Conservation (phyloP, 2,888 invertebrate species). For the Amiota mariae region DNA sequence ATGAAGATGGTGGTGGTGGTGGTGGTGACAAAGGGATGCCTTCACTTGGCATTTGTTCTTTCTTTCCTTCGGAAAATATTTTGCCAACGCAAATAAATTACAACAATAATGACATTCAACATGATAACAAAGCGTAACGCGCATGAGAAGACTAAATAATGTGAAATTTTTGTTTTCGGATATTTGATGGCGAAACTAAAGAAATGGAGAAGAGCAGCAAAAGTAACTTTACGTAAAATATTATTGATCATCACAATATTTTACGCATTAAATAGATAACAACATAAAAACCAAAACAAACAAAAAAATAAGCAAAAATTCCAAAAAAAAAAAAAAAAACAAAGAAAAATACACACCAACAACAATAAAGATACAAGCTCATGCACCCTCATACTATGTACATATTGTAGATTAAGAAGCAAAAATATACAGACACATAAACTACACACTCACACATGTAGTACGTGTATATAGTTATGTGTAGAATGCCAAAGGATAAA, state of each 20-base stretch:
- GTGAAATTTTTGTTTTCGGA: not conserved
- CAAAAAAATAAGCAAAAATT: conserved; percentile 18
- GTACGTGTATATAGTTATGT: no score
- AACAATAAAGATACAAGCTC: conserved; percentile 6
- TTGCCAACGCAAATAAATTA: conserved; percentile 63
- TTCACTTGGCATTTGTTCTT: no score
- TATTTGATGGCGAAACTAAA: not conserved
- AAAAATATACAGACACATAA: no score
- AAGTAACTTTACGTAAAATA: conserved; percentile 35
- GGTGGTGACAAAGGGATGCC: no score
- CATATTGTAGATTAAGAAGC: no score
- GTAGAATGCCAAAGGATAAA: no score
- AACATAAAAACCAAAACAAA: conserved; percentile 15
- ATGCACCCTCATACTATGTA: not conserved
- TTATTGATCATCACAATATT: conserved; percentile 67
- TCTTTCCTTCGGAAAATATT: conserved; percentile 45
- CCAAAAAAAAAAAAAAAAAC: not conserved
- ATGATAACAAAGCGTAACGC: conserved; percentile 58
- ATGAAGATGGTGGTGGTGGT: no score
- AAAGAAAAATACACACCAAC: no score
- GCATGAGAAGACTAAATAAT: conserved; percentile 11
- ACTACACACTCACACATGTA: no score
- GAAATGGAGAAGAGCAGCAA: not conserved
- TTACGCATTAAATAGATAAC: conserved; percentile 63
- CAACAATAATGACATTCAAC: conserved; percentile 66